Evolutionary conservation across 1,140 invertebrate genomes (phyloP).

Genomic region (Trissolcus basalis): DNA sequence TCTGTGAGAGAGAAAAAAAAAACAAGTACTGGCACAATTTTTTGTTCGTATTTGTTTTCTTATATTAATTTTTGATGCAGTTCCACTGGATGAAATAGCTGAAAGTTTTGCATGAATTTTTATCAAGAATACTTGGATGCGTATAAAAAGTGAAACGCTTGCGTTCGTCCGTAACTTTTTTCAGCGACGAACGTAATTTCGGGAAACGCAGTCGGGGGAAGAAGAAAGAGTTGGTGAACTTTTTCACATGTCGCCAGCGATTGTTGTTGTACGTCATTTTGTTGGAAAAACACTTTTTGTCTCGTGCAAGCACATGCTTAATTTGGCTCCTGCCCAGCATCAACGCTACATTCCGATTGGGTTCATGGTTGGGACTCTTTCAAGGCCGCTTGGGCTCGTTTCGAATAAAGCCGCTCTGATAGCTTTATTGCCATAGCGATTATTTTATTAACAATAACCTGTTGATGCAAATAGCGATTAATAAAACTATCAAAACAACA

Average conservation of each 20-base stretch:
- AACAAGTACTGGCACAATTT: no score
- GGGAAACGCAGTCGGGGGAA: no score
- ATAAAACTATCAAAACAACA: no score
- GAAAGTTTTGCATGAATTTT: background rate
- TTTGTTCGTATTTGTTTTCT: no score
- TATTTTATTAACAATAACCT: background rate
- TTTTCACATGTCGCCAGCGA: conserved; percentile 1
- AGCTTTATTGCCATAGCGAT: conserved; percentile 5
- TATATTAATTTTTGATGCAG: background rate
- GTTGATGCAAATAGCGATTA: no score
- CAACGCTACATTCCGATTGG: conserved; percentile 45
- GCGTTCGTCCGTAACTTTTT: no score
- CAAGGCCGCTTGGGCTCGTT: conserved; percentile 33
- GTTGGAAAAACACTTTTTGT: conserved; percentile 26
- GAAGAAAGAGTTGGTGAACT: no score
- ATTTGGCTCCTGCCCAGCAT: conserved; percentile 38
- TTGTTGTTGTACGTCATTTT: conserved; percentile 19
- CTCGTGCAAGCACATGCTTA: conserved; percentile 39
- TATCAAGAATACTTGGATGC: background rate
- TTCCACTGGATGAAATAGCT: background rate
- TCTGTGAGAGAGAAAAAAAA: no score
- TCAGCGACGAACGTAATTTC: no score
- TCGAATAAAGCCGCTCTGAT: conserved; percentile 3
- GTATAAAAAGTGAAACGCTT: background rate
- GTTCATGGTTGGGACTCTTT: conserved; percentile 49